Evolutionary conservation across 2,888 invertebrate genomes (phyloP), one percentile per base, ranked within the genome.

Genomic region (Drosophila monieri): DNA sequence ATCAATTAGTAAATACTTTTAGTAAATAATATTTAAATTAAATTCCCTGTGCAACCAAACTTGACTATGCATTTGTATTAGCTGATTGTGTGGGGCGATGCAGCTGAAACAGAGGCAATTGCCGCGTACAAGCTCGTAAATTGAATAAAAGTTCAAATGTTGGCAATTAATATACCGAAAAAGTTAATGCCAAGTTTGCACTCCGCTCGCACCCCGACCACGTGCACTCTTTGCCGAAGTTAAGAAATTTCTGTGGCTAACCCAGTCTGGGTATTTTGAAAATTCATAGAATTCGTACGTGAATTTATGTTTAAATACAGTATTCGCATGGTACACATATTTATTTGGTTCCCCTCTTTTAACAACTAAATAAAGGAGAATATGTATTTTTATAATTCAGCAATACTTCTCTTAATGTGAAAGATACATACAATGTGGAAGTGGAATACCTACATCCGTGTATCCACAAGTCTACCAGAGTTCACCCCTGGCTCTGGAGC

Each of bases 121-220:
- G 51, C 62, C 65, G 59, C 64, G 61, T 55, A 57, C 69, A 74
- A 64, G 81, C 87, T 89, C 90, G 89, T 90, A 89, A 90, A 89
- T 89, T 90, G 89, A 89, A 90, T 89, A 88, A 89, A 89, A 90
- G 89, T 90, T 89, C 90, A 89, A 90, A 89, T 89, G 89, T 85
- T 85, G 80, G 89, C 90, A 89, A 89, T 90, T 89, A 89, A 89
- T 89, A 90, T 81, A 89, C 87, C 88, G 78, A 84, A 89, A 88
- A 87, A 85, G 88, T 89, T 89, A 88, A 90, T 86, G 66, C 73
- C 71, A 59, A 48, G 56, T 32, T 46, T 60, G 37, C 61, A 39
- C 61, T 41, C 15, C 23, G 39, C 9, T 51, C 23, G 41, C 47
- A 30, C 55, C 52, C 41, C 47, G 76, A 78, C 64, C 57, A 70